Conservation (phyloP, 2,797 vertebrate species). For the Tapera naevia region DNA sequence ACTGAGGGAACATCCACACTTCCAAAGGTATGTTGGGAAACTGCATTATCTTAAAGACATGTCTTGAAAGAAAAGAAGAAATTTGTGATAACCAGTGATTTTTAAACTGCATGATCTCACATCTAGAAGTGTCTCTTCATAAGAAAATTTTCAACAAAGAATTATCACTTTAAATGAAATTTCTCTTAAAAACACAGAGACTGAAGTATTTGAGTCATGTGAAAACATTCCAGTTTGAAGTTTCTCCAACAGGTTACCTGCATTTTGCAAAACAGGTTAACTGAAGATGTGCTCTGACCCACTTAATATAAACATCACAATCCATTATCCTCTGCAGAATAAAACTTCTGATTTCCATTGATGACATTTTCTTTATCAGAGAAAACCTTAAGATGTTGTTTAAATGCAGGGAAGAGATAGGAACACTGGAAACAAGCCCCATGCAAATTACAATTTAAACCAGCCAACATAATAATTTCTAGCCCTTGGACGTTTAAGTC, state of each 20-base stretch:
- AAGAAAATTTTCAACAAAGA: neutral
- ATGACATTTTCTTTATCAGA: neutral
- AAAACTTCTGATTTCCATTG: neutral
- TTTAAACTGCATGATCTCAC: neutral
- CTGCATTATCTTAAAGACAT: neutral
- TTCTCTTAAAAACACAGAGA: neutral
- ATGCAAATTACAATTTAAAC: neutral
- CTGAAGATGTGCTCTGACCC: neutral
- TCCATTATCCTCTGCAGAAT: neutral
- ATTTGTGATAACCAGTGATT: neutral
- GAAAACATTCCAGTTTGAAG: neutral
- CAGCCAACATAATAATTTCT: neutral
- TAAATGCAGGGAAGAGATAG: neutral
- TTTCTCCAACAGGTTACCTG: neutral
- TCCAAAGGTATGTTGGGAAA: neutral
- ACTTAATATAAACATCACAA: neutral
- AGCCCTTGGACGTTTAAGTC: neutral
- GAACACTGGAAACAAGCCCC: neutral
- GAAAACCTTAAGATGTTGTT: neutral
- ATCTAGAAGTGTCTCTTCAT: neutral
- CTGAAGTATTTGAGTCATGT: neutral
- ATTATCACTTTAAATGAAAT: neutral
- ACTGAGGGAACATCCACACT: neutral
- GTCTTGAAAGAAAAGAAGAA: neutral
- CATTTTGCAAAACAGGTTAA: neutral